These are phyloP conservation scores for Ariolimax columbianus DNA, from an alignment of 2,888 invertebrate genomes.

Conservation along the genomic window DNA sequence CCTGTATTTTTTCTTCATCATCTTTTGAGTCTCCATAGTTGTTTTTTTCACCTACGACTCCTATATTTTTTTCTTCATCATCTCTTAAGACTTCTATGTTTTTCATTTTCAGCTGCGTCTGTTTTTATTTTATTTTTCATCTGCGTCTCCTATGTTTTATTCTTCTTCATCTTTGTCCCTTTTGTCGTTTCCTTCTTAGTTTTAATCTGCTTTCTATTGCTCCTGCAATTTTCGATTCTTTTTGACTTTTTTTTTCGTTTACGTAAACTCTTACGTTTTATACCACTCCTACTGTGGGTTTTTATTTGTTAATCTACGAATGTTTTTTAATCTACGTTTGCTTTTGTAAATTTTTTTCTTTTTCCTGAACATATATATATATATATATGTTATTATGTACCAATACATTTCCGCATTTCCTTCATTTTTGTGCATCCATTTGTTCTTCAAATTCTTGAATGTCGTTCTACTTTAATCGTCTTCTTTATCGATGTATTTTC, in stretches of 20 bases:
- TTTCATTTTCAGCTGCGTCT: neutral
- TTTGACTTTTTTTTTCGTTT: neutral
- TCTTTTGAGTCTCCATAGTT: neutral
- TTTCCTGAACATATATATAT: too few relatives aligned
- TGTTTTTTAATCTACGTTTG: too few relatives aligned
- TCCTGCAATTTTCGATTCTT: neutral
- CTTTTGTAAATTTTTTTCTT: too few relatives aligned
- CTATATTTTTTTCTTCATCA: slow-evolving; percentile 12
- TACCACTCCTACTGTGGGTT: too few relatives aligned
- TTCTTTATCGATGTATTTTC: too few relatives aligned
- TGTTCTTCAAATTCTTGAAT: too few relatives aligned
- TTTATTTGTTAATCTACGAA: too few relatives aligned
- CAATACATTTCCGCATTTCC: too few relatives aligned
- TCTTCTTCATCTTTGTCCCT: slow-evolving; percentile 12
- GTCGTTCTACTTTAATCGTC: too few relatives aligned
- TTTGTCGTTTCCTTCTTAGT: neutral
- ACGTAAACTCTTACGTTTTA: too few relatives aligned
- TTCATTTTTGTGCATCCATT: too few relatives aligned
- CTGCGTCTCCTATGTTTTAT: neutral
- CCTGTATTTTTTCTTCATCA: neutral
- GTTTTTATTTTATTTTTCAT: neutral
- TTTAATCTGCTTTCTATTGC: neutral
- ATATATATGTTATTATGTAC: too few relatives aligned
- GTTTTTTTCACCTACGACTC: neutral
- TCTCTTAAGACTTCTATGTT: neutral